A percentile compares a stretch with the other conserved stretches of the same genome.
Conservation (phyloP, 2,113 vertebrate species). For the Panurus biarmicus region DNA sequence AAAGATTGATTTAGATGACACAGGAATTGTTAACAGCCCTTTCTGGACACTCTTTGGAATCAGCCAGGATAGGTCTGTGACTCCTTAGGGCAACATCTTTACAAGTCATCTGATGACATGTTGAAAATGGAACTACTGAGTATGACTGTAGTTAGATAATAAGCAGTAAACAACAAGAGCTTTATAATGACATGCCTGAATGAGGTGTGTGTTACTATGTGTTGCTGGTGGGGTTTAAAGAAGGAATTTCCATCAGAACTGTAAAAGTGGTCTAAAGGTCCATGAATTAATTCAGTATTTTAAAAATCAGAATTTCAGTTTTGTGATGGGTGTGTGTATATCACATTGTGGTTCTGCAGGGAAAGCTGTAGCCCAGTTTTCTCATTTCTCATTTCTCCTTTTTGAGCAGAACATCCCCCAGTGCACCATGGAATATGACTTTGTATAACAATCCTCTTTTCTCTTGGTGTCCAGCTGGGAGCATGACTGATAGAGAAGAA, state of each 20-base stretch:
- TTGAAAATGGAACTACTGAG: not conserved
- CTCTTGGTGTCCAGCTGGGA: not conserved
- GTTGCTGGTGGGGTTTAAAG: not conserved
- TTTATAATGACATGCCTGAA: not conserved
- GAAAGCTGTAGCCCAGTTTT: not conserved
- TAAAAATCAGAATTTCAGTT: not conserved
- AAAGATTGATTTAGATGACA: not conserved
- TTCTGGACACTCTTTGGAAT: not conserved
- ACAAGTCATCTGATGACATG: not conserved
- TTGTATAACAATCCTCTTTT: not conserved
- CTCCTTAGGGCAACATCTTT: not conserved
- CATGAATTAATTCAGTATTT: not conserved
- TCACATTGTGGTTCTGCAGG: not conserved
- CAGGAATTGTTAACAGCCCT: not conserved
- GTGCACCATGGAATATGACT: not conserved
- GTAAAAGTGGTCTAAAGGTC: not conserved
- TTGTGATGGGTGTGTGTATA: not conserved
- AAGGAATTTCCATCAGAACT: not conserved
- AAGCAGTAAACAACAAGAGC: not conserved
- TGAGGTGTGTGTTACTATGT: not conserved
- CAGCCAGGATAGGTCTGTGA: not conserved
- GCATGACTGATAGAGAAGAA: not conserved
- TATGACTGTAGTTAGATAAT: not conserved
- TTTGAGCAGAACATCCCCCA: not conserved
- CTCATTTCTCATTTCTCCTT: not conserved